phyloP scores from a whole-genome alignment of 1,140 invertebrate genomes.

The Pseudomyrmex sp. region DNA sequence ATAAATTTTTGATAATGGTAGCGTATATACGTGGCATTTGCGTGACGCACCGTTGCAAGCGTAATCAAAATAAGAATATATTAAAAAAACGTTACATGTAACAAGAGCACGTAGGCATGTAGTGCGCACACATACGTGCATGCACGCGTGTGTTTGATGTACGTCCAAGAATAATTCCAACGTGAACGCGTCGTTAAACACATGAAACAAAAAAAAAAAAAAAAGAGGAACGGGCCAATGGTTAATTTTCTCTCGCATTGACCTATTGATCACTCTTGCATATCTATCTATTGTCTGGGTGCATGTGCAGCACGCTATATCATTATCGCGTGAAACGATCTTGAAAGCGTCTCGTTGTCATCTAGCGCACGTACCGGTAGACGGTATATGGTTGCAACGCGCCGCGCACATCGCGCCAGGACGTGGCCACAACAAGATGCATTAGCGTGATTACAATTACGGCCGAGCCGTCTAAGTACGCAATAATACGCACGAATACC shows the following conservation, averaged over 20 bases:
- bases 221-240: slow-evolving; percentile 1
- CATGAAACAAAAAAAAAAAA: slow-evolving; percentile 36
- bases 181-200: slow-evolving; percentile 35
- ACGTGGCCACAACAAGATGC: slow-evolving; percentile 60
- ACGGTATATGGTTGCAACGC: slow-evolving; percentile 35
- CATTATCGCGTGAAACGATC: slow-evolving; percentile 56
- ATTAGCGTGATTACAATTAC: slow-evolving; percentile 77
- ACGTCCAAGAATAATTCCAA: slow-evolving; percentile 24
- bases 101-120: background rate
- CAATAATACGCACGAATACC: slow-evolving; percentile 43
- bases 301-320: slow-evolving; percentile 52
- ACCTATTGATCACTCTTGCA: slow-evolving; percentile 59
- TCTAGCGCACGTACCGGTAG: slow-evolving; percentile 53
- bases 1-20: slow-evolving; percentile 34
- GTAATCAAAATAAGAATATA: slow-evolving; percentile 18
- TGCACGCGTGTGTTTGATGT: slow-evolving; percentile 17
- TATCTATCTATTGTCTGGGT: slow-evolving; percentile 48
- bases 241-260: slow-evolving; percentile 54
- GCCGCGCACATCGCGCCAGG: slow-evolving; percentile 25
- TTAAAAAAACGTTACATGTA: background rate
- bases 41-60: slow-evolving; percentile 2
- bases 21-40: background rate
- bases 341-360: slow-evolving; percentile 64
- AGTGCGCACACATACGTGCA: background rate
- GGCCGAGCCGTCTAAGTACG: slow-evolving; percentile 64